Conservation (phyloP, 2,888 invertebrate species). For the Antitype chi region DNA sequence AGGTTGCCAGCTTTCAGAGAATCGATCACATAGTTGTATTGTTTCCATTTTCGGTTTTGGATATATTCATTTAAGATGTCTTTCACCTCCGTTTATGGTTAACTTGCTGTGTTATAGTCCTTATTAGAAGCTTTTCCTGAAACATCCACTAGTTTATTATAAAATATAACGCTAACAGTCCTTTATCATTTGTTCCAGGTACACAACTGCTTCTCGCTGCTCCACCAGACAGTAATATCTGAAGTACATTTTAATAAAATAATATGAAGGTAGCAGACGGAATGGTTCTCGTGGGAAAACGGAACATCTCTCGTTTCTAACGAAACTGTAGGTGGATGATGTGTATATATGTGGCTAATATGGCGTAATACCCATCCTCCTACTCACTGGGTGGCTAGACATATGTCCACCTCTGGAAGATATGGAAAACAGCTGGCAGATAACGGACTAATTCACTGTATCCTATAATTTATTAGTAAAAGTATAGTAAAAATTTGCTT, state of each 20-base stretch:
- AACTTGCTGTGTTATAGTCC: not conserved
- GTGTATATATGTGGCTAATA: constrained; percentile 1
- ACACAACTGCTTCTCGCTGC: constrained; percentile 23
- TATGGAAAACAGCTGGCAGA: constrained; percentile 4
- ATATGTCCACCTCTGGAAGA: not conserved
- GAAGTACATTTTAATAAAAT: constrained; percentile 43
- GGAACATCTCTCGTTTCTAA: constrained; percentile 20
- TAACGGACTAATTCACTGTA: not conserved
- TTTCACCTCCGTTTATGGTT: not conserved
- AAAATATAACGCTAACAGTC: constrained; percentile 29
- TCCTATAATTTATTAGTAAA: not conserved
- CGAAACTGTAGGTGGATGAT: constrained; percentile 6
- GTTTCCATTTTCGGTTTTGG: not conserved
- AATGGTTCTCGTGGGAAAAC: constrained; percentile 37
- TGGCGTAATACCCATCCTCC: constrained; percentile 10
- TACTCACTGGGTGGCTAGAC: constrained; percentile 1
- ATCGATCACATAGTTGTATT: not conserved
- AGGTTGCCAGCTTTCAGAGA: not conserved
- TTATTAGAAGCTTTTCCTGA: not conserved
- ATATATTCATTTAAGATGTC: not conserved
- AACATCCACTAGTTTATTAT: not conserved
- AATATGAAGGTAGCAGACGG: constrained; percentile 36
- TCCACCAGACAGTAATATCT: constrained; percentile 15
- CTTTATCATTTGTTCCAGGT: constrained; percentile 56
- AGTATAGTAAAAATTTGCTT: not conserved